Percentiles rank a stretch among this genome's conserved stretches.
Evolutionary conservation across 2,113 vertebrate genomes (phyloP).

Genomic region (Empidonax traillii): DNA sequence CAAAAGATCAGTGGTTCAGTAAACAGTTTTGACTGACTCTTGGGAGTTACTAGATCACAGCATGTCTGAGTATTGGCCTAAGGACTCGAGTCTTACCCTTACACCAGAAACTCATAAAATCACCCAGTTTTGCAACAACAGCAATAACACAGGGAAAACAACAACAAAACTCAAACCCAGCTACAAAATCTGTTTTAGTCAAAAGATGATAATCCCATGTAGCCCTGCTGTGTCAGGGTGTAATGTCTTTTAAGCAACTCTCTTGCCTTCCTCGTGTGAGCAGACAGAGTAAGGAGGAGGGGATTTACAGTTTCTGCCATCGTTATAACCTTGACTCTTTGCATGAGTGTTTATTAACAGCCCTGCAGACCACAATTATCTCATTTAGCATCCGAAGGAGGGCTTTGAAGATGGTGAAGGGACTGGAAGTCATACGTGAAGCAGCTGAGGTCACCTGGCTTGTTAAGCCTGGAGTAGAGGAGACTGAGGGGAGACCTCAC

Average conservation of each 20-base stretch:
- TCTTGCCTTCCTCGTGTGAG: background rate
- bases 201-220: accelerated
- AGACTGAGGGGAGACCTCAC: background rate
- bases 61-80: background rate
- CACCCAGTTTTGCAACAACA: background rate
- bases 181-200: background rate
- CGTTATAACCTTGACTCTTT: background rate
- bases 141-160: background rate
- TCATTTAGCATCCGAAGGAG: background rate
- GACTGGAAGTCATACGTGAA: background rate
- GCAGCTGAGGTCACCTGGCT: background rate
- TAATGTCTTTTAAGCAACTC: background rate
- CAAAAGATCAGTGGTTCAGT: background rate
- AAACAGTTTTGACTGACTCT: background rate
- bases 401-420: background rate
- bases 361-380: background rate
- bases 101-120: background rate
- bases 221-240: background rate
- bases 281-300: background rate
- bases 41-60: background rate
- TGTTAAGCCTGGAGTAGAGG: background rate
- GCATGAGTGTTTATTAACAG: background rate
- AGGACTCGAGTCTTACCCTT: background rate
- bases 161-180: background rate
- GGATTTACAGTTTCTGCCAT: background rate